These are phyloP conservation scores for Oscheius sp. DNA, from an alignment of 1,140 invertebrate species.

Conservation along the genomic window DNA sequence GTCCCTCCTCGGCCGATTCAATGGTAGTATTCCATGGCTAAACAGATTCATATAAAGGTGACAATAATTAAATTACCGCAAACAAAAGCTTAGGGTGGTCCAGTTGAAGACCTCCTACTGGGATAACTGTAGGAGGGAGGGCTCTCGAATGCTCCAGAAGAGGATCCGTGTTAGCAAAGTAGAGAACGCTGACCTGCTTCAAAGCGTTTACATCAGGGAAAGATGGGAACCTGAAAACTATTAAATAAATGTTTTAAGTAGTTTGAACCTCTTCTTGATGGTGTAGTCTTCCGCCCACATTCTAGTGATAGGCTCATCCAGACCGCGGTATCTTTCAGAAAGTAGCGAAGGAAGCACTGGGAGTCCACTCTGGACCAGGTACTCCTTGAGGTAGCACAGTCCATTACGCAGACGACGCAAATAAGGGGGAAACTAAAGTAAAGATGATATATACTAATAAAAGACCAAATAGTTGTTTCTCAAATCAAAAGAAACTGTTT, in stretches of 20 bases:
- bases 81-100: conserved; percentile 55
- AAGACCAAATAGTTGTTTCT: conserved; percentile 6
- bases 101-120: conserved; percentile 55
- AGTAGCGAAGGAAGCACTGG: conserved; percentile 38
- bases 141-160: conserved; percentile 43
- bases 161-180: conserved; percentile 54
- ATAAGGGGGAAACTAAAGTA: too few relatives aligned
- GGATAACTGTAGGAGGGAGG: conserved; percentile 49
- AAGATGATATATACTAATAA: background rate
- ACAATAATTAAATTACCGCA: conserved; percentile 33
- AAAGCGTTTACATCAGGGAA: conserved; percentile 46
- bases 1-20: conserved; percentile 44
- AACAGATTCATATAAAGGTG: conserved; percentile 16
- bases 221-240: conserved; percentile 10
- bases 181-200: conserved; percentile 53
- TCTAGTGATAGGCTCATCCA: conserved; percentile 54
- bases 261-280: conserved; percentile 50
- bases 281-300: conserved; percentile 57
- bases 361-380: conserved; percentile 31
- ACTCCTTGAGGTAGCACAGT: conserved; percentile 43
- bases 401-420: conserved; percentile 9
- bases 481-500: background rate
- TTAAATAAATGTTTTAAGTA: background rate
- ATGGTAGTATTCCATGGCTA: conserved; percentile 60
- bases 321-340: conserved; percentile 35